Evolutionary conservation across 1,140 invertebrate species (phyloP).

Genomic region (Drosophila triauraria): DNA sequence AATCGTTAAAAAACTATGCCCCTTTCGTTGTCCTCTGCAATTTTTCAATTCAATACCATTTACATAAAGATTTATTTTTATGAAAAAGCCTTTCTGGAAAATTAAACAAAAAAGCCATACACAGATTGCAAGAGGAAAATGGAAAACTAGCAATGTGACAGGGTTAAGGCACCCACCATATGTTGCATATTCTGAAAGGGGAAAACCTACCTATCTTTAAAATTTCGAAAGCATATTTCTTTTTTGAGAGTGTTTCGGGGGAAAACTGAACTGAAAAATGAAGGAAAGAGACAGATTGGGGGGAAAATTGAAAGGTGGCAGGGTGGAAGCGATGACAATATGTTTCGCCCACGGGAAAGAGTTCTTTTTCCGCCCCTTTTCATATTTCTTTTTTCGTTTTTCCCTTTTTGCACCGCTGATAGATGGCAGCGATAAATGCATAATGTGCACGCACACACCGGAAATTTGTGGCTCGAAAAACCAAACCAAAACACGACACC

Average conservation of each 20-base stretch:
- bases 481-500: conserved; percentile 54
- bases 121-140: conserved; percentile 27
- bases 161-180: background rate
- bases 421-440: conserved; percentile 77
- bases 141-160: conserved; percentile 12
- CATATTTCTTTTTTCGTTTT: conserved; percentile 2
- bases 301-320: conserved; percentile 24
- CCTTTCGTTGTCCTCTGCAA: conserved; percentile 1
- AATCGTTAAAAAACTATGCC: conserved; percentile 14
- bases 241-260: conserved; percentile 7
- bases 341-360: conserved; percentile 57
- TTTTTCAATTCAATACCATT: conserved; percentile 36
- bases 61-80: conserved; percentile 31
- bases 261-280: conserved; percentile 1
- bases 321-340: conserved; percentile 41
- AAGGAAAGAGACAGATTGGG: conserved; percentile 37
- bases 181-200: conserved; percentile 5
- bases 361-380: conserved; percentile 14
- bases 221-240: conserved; percentile 20
- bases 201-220: conserved; percentile 12
- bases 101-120: conserved; percentile 25
- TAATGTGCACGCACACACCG: conserved; percentile 60
- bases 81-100: conserved; percentile 25
- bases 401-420: conserved; percentile 62
- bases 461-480: conserved; percentile 65